Conservation (phyloP, 2,797 vertebrate species). For the Varecia variegata region DNA sequence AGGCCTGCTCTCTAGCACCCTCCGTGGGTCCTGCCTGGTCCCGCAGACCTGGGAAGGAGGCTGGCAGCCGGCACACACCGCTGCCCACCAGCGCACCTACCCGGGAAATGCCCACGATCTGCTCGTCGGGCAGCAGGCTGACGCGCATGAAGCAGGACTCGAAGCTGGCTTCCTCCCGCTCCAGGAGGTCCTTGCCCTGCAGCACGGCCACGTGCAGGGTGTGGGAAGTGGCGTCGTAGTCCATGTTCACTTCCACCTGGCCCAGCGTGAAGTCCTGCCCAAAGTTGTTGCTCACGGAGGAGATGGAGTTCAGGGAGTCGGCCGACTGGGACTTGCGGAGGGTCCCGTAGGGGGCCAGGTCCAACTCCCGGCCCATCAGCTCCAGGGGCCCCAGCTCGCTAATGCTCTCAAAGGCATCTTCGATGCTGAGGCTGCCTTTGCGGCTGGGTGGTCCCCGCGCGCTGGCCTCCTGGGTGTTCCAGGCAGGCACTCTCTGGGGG, state of each 20-base stretch:
- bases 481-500: constrained; percentile 86
- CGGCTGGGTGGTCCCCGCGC: constrained; percentile 80
- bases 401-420: constrained; percentile 91
- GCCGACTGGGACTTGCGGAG: constrained; percentile 94
- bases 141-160: constrained; percentile 95
- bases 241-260: constrained; percentile 95
- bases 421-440: constrained; percentile 90
- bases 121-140: constrained; percentile 93
- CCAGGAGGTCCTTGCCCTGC: constrained; percentile 98
- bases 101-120: constrained; percentile 93
- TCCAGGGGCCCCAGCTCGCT: constrained; percentile 94
- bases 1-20: background rate
- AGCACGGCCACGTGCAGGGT: constrained; percentile 91
- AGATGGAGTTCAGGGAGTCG: constrained; percentile 96
- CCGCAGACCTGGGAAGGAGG: background rate
- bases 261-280: constrained; percentile 96
- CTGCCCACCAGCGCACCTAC: constrained; percentile 81
- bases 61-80: background rate
- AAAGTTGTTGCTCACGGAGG: constrained; percentile 96
- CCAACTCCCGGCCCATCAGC: constrained; percentile 92
- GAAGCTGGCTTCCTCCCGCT: constrained; percentile 94
- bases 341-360: constrained; percentile 86
- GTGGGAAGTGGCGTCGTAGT: constrained; percentile 86
- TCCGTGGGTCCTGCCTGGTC: background rate
- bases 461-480: constrained; percentile 80